A percentile compares a stretch with the other conserved stretches of the same genome.
These are phyloP conservation scores for Lycopodina hypogea DNA, from an alignment of 37 sponge, comb jelly and placozoan species.

Conservation along the genomic window DNA sequence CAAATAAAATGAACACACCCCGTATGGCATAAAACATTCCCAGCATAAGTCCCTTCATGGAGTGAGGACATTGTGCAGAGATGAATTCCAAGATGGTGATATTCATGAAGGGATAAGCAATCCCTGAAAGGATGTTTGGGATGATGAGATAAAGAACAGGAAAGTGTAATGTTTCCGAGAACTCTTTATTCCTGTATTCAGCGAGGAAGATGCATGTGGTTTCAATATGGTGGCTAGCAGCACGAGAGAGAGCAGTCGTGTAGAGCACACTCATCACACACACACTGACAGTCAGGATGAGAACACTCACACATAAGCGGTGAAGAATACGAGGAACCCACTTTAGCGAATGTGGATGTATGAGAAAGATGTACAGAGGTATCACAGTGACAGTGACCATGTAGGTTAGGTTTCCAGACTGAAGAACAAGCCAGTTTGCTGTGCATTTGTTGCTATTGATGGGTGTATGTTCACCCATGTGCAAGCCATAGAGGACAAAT, in stretches of 20 bases:
- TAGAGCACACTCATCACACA: neutral
- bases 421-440: neutral
- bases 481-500: neutral
- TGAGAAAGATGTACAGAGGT: neutral
- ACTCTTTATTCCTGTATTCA: neutral
- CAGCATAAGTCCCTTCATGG: slow-evolving; percentile 4
- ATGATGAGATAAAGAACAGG: neutral
- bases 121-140: neutral
- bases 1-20: neutral
- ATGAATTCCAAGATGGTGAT: slow-evolving; percentile 5
- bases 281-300: neutral
- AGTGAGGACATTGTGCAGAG: slow-evolving; percentile 8
- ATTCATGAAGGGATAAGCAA: neutral
- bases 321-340: neutral
- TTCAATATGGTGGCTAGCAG: neutral
- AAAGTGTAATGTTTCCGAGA: neutral
- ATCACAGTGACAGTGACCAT: neutral
- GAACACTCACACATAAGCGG: neutral
- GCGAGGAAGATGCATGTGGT: neutral
- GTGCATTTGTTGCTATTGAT: neutral
- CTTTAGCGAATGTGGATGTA: neutral
- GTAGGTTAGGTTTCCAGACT: neutral
- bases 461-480: neutral
- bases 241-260: neutral
- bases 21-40: neutral